These are phyloP conservation scores for Phalloptychus januarius DNA, from an alignment of 2,797 vertebrate species.

Conservation along the genomic window DNA sequence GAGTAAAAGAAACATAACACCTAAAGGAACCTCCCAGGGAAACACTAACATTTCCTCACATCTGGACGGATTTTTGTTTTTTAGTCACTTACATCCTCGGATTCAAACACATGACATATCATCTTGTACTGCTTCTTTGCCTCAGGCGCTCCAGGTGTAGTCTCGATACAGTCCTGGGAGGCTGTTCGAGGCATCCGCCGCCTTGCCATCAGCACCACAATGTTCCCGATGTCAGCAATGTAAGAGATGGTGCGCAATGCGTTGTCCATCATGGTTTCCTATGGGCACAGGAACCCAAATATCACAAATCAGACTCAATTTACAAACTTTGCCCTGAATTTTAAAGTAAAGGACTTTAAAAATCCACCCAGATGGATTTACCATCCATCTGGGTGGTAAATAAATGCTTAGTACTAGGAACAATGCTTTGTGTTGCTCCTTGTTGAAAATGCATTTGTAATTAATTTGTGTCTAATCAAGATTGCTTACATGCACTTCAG, in stretches of 20 bases:
- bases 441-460: neutral
- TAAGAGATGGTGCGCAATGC: constrained; percentile 97
- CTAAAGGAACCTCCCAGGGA: neutral
- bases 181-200: constrained; percentile 94
- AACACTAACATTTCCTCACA: neutral
- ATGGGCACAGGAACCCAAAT: constrained; percentile 25
- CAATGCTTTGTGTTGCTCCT: neutral
- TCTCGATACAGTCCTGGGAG: constrained; percentile 98
- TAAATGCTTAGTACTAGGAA: neutral
- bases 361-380: too few species aligned
- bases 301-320: neutral
- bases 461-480: neutral
- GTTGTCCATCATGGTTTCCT: constrained; percentile 99
- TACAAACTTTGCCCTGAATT: neutral
- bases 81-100: constrained; percentile 92
- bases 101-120: constrained; percentile 99
- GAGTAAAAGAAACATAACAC: neutral
- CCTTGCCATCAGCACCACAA: constrained; percentile 96
- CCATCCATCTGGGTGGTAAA: too few species aligned
- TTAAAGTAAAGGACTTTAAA: too few species aligned
- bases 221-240: constrained; percentile 97
- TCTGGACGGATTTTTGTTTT: neutral
- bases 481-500: neutral
- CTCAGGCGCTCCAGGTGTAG: constrained; percentile 93
- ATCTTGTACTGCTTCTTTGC: constrained; percentile 99